Evolutionary conservation across 2,797 vertebrate species (phyloP).

Genomic region (Lophius americanus): DNA sequence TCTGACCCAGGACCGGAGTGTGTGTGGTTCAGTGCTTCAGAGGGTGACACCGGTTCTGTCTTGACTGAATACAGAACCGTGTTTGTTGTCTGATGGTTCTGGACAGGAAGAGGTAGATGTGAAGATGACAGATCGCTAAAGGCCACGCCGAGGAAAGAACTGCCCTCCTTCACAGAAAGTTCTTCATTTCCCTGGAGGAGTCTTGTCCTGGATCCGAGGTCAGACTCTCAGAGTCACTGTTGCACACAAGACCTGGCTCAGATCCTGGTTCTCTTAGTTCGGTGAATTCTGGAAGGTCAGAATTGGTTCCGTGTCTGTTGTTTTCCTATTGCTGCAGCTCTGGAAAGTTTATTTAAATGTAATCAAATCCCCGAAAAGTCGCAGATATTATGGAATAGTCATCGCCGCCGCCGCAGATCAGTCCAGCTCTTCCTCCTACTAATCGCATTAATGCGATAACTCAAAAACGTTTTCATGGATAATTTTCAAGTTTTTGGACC

Average conservation of each 20-base stretch:
- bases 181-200: slow-evolving; percentile 21
- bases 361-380: no score
- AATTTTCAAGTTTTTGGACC: no score
- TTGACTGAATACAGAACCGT: not conserved
- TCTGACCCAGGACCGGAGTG: not conserved
- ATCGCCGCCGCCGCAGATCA: no score
- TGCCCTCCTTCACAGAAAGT: slow-evolving; percentile 10
- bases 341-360: no score
- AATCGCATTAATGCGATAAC: no score
- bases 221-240: no score
- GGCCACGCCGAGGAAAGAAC: slow-evolving; percentile 3
- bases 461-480: no score
- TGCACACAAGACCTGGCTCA: not conserved
- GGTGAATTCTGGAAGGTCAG: not conserved
- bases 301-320: no score
- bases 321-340: no score
- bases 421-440: no score
- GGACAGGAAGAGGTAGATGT: not conserved
- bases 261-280: not conserved
- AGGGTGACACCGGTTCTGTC: not conserved
- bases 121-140: not conserved
- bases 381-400: no score
- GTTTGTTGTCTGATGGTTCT: slow-evolving; percentile 1
- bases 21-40: not conserved
- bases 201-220: no score